Evolutionary conservation across 2,888 invertebrate species (phyloP).

Genomic region (Zonitis immaculata): DNA sequence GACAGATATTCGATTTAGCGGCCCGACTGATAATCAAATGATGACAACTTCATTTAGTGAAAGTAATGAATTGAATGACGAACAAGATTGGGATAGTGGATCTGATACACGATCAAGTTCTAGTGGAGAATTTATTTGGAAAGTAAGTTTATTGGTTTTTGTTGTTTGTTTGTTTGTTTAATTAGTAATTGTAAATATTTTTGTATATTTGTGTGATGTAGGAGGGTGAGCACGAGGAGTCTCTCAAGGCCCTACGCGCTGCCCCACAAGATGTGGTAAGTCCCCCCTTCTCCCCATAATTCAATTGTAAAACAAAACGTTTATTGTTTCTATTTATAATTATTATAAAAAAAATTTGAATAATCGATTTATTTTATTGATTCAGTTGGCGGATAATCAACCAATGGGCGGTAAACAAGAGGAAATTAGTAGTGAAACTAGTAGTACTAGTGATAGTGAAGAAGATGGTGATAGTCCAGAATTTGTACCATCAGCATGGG

Average conservation of each 20-base stretch:
- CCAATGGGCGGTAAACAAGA: constrained; percentile 41
- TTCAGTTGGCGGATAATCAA: constrained; percentile 33
- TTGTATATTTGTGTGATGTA: constrained; percentile 29
- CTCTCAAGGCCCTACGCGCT: constrained; percentile 47
- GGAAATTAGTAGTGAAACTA: constrained; percentile 35
- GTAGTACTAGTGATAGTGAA: constrained; percentile 36
- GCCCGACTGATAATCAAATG: constrained; percentile 44
- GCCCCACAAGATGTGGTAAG: constrained; percentile 47
- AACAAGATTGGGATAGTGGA: constrained; percentile 68
- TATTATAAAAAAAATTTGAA: too few species aligned
- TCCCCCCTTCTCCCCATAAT: too few species aligned
- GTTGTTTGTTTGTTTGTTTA: neutral
- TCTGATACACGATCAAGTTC: constrained; percentile 66
- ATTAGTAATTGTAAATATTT: neutral
- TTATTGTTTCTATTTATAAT: too few species aligned
- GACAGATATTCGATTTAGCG: constrained; percentile 47
- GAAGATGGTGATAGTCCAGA: constrained; percentile 59
- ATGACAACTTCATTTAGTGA: constrained; percentile 52
- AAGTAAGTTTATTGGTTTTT: constrained; percentile 50
- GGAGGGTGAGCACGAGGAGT: constrained; percentile 50
- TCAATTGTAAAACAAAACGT: too few species aligned
- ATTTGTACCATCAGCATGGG: constrained; percentile 78
- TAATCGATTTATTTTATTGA: constrained; percentile 11
- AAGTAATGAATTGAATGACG: constrained; percentile 51
- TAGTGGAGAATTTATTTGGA: constrained; percentile 77